These are phyloP conservation scores for Alethe diademata DNA, from an alignment of 2,113 vertebrate genomes.

Conservation along the genomic window DNA sequence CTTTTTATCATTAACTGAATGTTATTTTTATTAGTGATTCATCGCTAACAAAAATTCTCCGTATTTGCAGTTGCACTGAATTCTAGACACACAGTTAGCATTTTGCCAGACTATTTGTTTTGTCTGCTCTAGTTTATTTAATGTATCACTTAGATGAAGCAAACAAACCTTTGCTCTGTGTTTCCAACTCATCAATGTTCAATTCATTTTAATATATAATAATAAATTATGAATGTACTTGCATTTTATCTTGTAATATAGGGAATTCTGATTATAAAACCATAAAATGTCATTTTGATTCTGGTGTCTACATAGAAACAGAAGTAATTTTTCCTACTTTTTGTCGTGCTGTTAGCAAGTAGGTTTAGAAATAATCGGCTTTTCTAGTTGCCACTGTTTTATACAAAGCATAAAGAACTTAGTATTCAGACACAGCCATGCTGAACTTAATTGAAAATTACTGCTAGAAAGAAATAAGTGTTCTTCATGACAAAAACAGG, in stretches of 20 bases:
- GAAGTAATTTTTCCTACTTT: not conserved
- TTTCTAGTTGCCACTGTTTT: not conserved
- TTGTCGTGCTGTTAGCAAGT: not conserved
- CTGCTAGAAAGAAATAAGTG: not conserved
- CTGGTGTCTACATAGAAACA: not conserved
- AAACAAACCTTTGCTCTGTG: conserved; percentile 61
- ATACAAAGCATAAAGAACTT: not conserved
- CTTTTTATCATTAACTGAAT: conserved; percentile 12
- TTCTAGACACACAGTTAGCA: conserved; percentile 24
- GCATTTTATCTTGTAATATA: not conserved
- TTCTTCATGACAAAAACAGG: not conserved
- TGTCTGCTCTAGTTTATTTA: conserved; percentile 51
- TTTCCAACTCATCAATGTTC: conserved; percentile 26
- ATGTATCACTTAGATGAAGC: conserved; percentile 35
- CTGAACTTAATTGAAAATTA: not conserved
- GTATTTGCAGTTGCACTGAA: conserved; percentile 3
- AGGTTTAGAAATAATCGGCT: not conserved
- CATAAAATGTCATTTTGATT: not conserved
- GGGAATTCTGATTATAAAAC: not conserved
- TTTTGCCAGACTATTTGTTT: conserved; percentile 49
- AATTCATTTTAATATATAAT: not conserved
- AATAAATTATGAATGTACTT: not conserved
- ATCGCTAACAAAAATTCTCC: not conserved
- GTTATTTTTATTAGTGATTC: conserved; percentile 26
- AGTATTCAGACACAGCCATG: not conserved